Base-by-base conservation (phyloP, 23 tunicate genomes). In the Trididemnum nubilum region DNA sequence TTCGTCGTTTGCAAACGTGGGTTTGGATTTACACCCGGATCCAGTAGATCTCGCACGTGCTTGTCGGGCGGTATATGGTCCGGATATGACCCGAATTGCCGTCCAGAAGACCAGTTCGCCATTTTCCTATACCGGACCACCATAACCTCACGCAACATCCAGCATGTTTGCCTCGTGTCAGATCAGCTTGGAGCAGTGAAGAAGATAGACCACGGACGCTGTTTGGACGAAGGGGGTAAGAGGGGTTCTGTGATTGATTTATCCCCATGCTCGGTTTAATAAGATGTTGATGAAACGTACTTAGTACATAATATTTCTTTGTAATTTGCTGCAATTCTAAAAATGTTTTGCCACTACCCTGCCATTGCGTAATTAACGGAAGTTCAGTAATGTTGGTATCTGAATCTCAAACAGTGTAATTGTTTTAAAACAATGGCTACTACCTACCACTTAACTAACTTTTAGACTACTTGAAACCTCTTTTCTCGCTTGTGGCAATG, bases 31-130 rank as follows among this genome's bases (percentile, higher is more conserved):
- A 25, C 60, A 2, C 61, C 79, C 25, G 79, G 60, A 2, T 73
- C 79, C 27, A 5, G 12, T 33, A 38, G 59, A 4, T 7, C 22
- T 2, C 58, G 60, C 22, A 15, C 7, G 24, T 73, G 79, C 29
- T 7, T 23, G 19, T 64, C 79, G 24, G n/a, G 34, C 21, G 89
- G 83, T 1, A 64, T 2, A 0, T 85, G 89, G 89, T 36, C 82
- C 7, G 89, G 83, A 1, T 65, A 64, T 24, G 73, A 27, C 9
- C 19, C 77, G 34, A 79, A 5, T 65, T 85, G 89, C 32, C 7
- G 28, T 36, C 25, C n/a, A 24, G 82, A 65, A 33, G 36, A 35
- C 23, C 89, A 85, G 76, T 85, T 85, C 65, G 57, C 65, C 24
- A 40, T 85, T 24, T 77, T 85, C 44, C 35, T 85, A 2, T 12